These are phyloP conservation scores for Monoplex corrugatus DNA, from an alignment of 2,888 invertebrate genomes.

Conservation along the genomic window DNA sequence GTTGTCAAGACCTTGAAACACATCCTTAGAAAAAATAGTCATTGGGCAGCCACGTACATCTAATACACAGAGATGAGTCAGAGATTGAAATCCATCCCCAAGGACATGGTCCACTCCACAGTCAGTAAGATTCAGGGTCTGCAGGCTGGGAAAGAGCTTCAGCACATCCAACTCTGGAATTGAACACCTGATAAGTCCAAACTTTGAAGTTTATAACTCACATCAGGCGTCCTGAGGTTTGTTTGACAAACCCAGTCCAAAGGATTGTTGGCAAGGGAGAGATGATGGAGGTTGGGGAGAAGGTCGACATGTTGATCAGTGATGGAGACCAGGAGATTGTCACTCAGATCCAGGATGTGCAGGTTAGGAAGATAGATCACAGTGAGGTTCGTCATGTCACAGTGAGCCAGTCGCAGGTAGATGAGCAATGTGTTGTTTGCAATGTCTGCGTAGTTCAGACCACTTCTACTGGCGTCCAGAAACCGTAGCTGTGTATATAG, in stretches of 20 bases:
- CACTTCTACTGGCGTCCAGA: conserved; percentile 20
- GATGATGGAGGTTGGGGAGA: conserved; percentile 1
- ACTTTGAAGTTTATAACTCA: neutral
- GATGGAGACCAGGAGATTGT: conserved; percentile 25
- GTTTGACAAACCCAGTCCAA: neutral
- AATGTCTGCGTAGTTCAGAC: neutral
- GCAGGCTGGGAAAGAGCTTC: conserved; percentile 83
- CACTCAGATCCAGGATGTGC: conserved; percentile 23
- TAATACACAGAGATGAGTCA: conserved; percentile 30
- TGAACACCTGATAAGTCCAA: conserved; percentile 5
- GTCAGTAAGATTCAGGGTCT: conserved; percentile 30
- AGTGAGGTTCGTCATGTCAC: neutral
- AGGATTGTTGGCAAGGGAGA: conserved; percentile 35
- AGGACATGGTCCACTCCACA: conserved; percentile 28
- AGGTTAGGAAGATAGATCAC: neutral
- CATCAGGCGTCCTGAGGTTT: neutral
- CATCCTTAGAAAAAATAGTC: neutral
- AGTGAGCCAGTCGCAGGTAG: conserved; percentile 24
- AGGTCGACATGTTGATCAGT: neutral
- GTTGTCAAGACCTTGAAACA: neutral
- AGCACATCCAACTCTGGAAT: neutral
- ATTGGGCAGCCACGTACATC: conserved; percentile 33
- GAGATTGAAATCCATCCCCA: conserved; percentile 1
- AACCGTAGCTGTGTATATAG: conserved; percentile 8
- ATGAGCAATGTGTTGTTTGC: conserved; percentile 17